Base-by-base conservation (phyloP, 2,797 vertebrate species). In the Antennarius maculatus region DNA sequence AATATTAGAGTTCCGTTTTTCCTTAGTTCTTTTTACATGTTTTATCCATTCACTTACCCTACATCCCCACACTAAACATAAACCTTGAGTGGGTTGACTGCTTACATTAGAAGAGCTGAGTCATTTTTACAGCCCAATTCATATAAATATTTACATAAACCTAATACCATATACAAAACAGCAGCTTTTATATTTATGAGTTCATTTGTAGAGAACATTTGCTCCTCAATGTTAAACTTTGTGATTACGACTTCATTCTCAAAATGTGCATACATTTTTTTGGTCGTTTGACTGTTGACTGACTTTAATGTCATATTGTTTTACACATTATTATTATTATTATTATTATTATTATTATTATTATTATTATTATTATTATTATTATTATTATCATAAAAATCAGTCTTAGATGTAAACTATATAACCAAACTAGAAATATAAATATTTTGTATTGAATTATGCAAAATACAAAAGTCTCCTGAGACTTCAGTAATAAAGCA, bases 21-120 rank as follows among this genome's bases (percentile, higher is more conserved):
- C 7, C 45, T 45, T n/a, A 57, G 27, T 53, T 57, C 14, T 8
- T 29, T n/a, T 57, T 48, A 2, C 43, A 4, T 41, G 17, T 48
- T 48, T 64, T 15, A 27, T 2, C 12, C n/a, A 46, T 58, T 63
- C 15, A 15, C 12, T 68, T 23, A 56, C 48, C 27, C 34, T 65
- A 15, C 27, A 46, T 59, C 46, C 13, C 43, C 39, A 6, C 15
- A 3, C 7, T 17, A 8, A 48, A 15, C 11, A 39, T 45, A 27
- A 54, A 77, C 43, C 6, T 47, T 57, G 17, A 27, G 4, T 55
- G 41, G 23, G 47, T 28, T 39, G 50, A 65, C 57, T 4, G 2
- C 10, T 63, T 42, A 31, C 16, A 39, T n/a, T 61, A 28, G 41
- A 50, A 45, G 31, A 34, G 34, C 16, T 62, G 8, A 46, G 51